These are phyloP conservation scores for Drosophila formosana DNA, from an alignment of 2,888 invertebrate genomes.

Conservation along the genomic window DNA sequence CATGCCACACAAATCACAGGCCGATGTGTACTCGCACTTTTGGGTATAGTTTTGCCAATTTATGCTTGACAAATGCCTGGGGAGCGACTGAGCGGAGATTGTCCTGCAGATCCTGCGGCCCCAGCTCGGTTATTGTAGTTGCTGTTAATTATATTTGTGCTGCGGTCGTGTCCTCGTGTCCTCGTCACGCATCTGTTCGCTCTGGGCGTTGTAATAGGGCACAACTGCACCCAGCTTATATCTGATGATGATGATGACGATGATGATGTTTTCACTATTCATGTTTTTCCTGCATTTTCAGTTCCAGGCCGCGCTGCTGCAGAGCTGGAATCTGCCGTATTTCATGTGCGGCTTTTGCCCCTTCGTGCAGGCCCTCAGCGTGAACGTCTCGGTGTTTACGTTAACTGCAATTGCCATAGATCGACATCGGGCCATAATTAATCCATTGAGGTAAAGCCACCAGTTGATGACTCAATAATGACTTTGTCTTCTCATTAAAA, in stretches of 20 bases:
- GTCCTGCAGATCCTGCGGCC: conserved; percentile 15
- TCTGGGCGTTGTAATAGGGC: conserved; percentile 19
- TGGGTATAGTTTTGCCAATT: conserved; percentile 27
- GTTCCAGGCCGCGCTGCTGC: conserved; percentile 95
- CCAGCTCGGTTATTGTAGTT: neutral
- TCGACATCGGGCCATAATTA: conserved; percentile 92
- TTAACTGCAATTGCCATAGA: conserved; percentile 94
- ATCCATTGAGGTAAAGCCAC: conserved; percentile 88
- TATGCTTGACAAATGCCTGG: conserved; percentile 20
- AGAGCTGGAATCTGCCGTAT: conserved; percentile 93
- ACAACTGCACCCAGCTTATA: neutral
- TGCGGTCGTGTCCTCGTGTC: neutral
- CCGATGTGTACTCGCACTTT: conserved; percentile 12
- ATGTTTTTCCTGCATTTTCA: conserved; percentile 82
- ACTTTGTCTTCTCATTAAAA: conserved; percentile 23
- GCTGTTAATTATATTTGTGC: conserved; percentile 31
- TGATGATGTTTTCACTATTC: neutral
- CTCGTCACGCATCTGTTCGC: neutral
- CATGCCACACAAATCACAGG: conserved; percentile 18
- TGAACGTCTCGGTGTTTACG: conserved; percentile 95
- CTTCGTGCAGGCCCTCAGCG: conserved; percentile 93
- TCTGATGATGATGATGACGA: neutral
- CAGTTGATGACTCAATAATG: conserved; percentile 20
- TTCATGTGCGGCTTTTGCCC: conserved; percentile 96
- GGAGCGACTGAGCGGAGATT: neutral